Evolutionary conservation across 2,888 invertebrate genomes (phyloP).

Genomic region (Macrophya annulata): DNA sequence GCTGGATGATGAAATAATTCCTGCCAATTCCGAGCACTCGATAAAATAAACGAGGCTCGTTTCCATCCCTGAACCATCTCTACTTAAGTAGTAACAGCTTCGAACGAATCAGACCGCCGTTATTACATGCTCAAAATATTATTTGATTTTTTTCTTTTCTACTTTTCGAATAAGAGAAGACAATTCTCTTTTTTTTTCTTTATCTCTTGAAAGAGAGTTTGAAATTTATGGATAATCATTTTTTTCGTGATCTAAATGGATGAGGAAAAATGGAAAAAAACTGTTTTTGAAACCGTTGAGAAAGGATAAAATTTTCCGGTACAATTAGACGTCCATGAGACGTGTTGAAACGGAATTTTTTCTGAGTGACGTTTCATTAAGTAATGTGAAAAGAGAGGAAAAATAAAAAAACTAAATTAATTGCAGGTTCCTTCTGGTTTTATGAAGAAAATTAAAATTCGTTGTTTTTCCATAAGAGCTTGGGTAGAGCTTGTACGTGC

Average conservation of each 20-base stretch:
- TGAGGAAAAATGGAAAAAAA: too few species aligned
- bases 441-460: constrained; percentile 4
- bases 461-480: neutral
- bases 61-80: constrained; percentile 56
- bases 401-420: neutral
- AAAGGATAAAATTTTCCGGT: too few species aligned
- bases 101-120: neutral
- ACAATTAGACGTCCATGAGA: too few species aligned
- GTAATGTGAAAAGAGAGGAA: neutral
- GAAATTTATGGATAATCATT: too few species aligned
- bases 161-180: too few species aligned
- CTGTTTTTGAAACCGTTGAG: too few species aligned
- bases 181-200: too few species aligned
- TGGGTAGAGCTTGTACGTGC: neutral
- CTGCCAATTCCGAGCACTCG: constrained; percentile 59
- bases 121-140: neutral
- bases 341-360: too few species aligned
- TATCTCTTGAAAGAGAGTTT: too few species aligned
- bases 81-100: constrained; percentile 22
- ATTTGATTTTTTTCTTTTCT: too few species aligned
- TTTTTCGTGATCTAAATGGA: too few species aligned
- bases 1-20: constrained; percentile 62
- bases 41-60: constrained; percentile 59
- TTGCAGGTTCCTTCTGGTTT: neutral
- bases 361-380: neutral